phyloP scores from a whole-genome alignment of 2,888 invertebrate genomes.

The Gnatocerus cornutus region DNA sequence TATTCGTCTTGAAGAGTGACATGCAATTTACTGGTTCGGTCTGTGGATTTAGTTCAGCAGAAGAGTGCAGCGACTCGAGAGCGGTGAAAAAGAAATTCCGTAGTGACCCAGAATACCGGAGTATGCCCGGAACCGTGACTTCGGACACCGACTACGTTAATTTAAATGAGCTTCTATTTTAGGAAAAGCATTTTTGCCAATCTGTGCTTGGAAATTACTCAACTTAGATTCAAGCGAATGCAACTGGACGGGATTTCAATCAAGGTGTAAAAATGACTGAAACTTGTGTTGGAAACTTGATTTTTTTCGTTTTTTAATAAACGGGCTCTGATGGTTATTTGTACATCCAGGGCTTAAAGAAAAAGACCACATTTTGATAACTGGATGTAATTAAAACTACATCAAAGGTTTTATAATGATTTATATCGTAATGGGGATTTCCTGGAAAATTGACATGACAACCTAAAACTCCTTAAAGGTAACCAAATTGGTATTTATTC shows the following conservation, averaged over 20 bases:
- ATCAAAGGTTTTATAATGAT: too few relatives aligned
- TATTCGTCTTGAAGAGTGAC: conserved; percentile 70
- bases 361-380: too few relatives aligned
- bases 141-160: conserved; percentile 54
- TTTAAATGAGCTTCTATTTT: conserved; percentile 61
- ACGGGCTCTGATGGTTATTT: too few relatives aligned
- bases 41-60: conserved; percentile 65
- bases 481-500: neutral
- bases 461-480: neutral
- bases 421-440: too few relatives aligned
- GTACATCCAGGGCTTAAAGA: neutral
- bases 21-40: conserved; percentile 68
- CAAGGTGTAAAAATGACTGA: conserved; percentile 26
- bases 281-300: too few relatives aligned
- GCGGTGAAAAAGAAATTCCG: conserved; percentile 43
- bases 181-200: conserved; percentile 52
- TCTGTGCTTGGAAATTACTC: conserved; percentile 19
- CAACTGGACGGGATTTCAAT: conserved; percentile 29
- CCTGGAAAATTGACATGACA: too few relatives aligned
- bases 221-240: conserved; percentile 24
- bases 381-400: too few relatives aligned
- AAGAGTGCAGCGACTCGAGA: conserved; percentile 50
- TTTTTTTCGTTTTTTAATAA: too few relatives aligned
- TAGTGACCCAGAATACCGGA: conserved; percentile 52
- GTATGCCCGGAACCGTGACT: conserved; percentile 53